Evolutionary conservation across 2,113 vertebrate genomes (phyloP).

Genomic region (Cromileptes altivelis): DNA sequence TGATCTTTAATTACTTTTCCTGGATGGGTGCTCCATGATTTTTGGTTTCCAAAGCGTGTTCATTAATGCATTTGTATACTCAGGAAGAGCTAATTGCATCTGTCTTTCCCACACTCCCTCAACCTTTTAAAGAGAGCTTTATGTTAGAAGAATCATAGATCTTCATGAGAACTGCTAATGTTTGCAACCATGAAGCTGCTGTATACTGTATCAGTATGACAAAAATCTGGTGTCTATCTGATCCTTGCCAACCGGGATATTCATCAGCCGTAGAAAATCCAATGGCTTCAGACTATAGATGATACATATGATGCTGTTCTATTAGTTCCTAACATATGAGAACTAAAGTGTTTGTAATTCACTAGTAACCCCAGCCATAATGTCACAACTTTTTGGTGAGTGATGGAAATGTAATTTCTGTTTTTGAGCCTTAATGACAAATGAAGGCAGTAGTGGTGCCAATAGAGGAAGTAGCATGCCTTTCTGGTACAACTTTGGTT

Average conservation of each 20-base stretch:
- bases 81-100: slow-evolving; percentile 58
- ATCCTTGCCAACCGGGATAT: background rate
- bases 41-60: slow-evolving; percentile 55
- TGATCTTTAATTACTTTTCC: slow-evolving; percentile 61
- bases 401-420: background rate
- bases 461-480: background rate
- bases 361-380: background rate
- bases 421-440: background rate
- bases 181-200: background rate
- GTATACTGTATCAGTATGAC: background rate
- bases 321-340: background rate
- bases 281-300: background rate
- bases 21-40: slow-evolving; percentile 43
- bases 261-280: background rate
- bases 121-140: slow-evolving; percentile 39
- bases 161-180: slow-evolving; percentile 4
- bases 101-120: slow-evolving; percentile 57
- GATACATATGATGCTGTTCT: background rate
- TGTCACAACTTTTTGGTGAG: background rate
- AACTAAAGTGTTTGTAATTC: background rate
- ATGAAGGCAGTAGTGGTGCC: background rate
- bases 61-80: slow-evolving; percentile 52
- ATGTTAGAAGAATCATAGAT: slow-evolving; percentile 27
- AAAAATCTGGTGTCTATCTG: slow-evolving; percentile 5
- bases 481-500: background rate